Evolutionary conservation across 2,888 invertebrate genomes (phyloP), one percentile per base, ranked within the genome.

Genomic region (Taphrorychus bicolor): DNA sequence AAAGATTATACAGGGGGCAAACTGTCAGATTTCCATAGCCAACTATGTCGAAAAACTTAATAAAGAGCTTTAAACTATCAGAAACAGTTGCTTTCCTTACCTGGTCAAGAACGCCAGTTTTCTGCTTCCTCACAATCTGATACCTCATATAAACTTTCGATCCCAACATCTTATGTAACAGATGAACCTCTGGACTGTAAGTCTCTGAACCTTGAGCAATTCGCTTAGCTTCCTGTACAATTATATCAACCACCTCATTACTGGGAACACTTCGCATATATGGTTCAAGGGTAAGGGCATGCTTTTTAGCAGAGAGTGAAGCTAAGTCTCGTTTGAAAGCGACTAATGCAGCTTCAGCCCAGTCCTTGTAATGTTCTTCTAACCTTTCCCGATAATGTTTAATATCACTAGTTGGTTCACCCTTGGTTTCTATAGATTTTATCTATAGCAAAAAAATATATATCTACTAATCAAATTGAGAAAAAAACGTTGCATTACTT

Each of bases 201-300:
- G 90, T 89, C 78, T 93, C 93, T 0, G 93, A 94, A 4, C 92
- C 91, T 75, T 90, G 88, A 0, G 91, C 90, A 9, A 94, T 77
- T 74, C 77, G 88, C 73, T 85, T 87, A 5, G 93, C 85, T 81
- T 94, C 93, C 62, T 87, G 84, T 74, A 92, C 83, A 48, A 92
- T 85, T 56, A 91, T 84, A 53, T 89, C 84, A 2, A 90, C 84
- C 75, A 89, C 83, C 64, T 82, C 80, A 66, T 82, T 78, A 0
- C 69, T 61, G 0, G 83, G 82, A 57, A 83, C 77, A 21, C 77
- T 73, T 11, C 80, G 73, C 66, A 83, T 62, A 64, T 79, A 82
- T 0, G 80, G 76, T 68, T 81, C 82, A 59, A 78, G 69, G 61
- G 76, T 81, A 5, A 78, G 59, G 2, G 76, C 69, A 24, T 22